These are phyloP conservation scores for Xenopus petersii DNA, from an alignment of 2,797 vertebrate genomes.

Conservation along the genomic window DNA sequence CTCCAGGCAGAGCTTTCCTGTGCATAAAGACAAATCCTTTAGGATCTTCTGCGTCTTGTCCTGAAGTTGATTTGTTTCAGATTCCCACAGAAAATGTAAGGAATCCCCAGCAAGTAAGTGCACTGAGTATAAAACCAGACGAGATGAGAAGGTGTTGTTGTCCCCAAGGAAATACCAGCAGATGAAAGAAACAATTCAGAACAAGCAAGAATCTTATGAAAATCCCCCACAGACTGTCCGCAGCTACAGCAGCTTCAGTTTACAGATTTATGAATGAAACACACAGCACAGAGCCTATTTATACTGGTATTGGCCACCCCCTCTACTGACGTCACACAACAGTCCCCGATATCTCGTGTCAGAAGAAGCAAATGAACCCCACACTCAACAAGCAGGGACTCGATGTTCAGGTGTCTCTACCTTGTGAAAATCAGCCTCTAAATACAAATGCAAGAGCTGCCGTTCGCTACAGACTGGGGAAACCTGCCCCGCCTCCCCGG, in stretches of 20 bases:
- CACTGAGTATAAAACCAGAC: too few relatives aligned
- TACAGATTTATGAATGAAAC: constrained; percentile 90
- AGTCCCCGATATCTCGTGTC: background rate
- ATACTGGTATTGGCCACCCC: constrained; percentile 53
- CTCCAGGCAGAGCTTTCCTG: too few relatives aligned
- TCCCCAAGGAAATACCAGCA: background rate
- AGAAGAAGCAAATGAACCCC: background rate
- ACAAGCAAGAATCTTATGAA: background rate
- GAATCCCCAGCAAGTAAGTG: too few relatives aligned
- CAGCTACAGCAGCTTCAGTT: constrained; percentile 56
- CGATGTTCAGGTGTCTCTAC: background rate
- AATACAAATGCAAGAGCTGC: constrained; percentile 47
- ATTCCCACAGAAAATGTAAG: background rate
- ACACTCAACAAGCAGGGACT: background rate
- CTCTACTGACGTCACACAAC: constrained; percentile 58
- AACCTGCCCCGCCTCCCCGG: constrained; percentile 71
- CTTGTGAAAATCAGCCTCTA: background rate
- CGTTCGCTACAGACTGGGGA: constrained; percentile 57
- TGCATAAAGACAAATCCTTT: too few relatives aligned
- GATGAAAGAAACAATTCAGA: background rate
- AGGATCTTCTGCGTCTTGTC: background rate
- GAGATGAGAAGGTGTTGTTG: too few relatives aligned
- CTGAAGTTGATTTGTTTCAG: background rate
- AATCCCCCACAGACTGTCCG: constrained; percentile 49
- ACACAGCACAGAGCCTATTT: constrained; percentile 56